Evolutionary conservation across 2,113 vertebrate species (phyloP).

Genomic region (Etheostoma cragini): DNA sequence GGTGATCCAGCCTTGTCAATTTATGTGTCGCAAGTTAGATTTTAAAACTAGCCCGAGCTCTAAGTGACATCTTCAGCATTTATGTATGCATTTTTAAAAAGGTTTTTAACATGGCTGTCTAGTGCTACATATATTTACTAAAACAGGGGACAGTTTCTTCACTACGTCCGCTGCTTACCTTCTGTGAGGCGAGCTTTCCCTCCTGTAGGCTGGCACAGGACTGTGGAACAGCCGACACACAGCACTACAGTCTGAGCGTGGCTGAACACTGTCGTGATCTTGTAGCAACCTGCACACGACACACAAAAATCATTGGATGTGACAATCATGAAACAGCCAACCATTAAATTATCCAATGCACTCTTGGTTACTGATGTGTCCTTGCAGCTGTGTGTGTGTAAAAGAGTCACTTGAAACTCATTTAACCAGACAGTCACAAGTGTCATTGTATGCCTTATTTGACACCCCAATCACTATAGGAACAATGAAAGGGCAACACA

Average conservation of each 20-base stretch:
- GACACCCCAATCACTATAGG: conserved; percentile 74
- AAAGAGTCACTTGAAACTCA: conserved; percentile 50
- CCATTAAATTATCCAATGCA: too few species aligned
- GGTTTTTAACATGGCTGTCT: background rate
- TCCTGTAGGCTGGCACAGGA: conserved; percentile 84
- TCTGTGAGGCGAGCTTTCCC: conserved; percentile 86
- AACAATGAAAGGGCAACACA: conserved; percentile 78
- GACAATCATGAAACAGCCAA: background rate
- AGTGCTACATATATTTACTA: background rate
- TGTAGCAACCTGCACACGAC: conserved; percentile 80
- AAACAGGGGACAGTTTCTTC: background rate
- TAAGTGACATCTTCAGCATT: background rate
- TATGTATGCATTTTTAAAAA: background rate
- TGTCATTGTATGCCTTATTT: conserved; percentile 75
- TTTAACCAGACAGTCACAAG: conserved; percentile 47
- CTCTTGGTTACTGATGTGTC: conserved; percentile 32
- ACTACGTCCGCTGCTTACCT: conserved; percentile 64
- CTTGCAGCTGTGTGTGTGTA: conserved; percentile 44
- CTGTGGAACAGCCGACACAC: conserved; percentile 84
- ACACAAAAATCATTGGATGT: background rate
- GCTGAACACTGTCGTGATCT: conserved; percentile 86
- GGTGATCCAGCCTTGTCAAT: background rate
- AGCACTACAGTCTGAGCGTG: conserved; percentile 85
- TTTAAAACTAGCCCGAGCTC: background rate
- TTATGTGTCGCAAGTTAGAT: too few species aligned